A percentile compares a stretch with the other conserved stretches of the same genome.
Conservation (phyloP, 2,888 invertebrate species). For the Oscheius myriophilus region DNA sequence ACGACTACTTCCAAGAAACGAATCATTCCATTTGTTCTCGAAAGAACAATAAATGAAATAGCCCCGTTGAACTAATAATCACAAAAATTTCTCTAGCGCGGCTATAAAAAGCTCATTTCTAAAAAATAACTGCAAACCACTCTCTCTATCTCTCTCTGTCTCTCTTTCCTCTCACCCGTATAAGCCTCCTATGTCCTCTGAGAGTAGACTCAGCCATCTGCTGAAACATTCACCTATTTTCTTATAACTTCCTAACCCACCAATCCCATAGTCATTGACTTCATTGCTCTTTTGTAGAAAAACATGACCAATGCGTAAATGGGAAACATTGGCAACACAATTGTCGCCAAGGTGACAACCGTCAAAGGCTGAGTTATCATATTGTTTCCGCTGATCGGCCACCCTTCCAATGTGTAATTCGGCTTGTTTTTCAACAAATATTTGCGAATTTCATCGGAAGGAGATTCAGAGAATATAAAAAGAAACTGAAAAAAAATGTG, state of each 20-base stretch:
- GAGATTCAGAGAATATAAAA: constrained; percentile 57
- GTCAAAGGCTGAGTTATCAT: constrained; percentile 53
- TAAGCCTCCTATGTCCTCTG: constrained; percentile 23
- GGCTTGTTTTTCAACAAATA: constrained; percentile 39
- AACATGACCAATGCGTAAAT: constrained; percentile 51
- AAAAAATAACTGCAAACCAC: no score
- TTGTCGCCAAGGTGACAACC: constrained; percentile 50
- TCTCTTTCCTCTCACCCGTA: constrained; percentile 2
- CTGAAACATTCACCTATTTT: constrained; percentile 2
- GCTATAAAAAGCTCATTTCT: no score
- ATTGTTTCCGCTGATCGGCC: constrained; percentile 49
- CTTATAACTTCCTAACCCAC: constrained; percentile 8
- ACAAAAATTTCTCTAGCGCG: no score
- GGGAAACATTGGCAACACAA: constrained; percentile 60
- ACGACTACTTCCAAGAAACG: no score
- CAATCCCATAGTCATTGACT: constrained; percentile 31
- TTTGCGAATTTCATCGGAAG: constrained; percentile 38
- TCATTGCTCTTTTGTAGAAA: constrained; percentile 52
- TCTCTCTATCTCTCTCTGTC: background rate
- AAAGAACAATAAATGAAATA: no score
- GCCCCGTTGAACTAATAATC: no score
- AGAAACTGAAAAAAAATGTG: constrained; percentile 43
- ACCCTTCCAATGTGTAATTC: constrained; percentile 36
- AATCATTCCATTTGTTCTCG: no score
- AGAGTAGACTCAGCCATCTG: constrained; percentile 15